Base-by-base conservation (phyloP, 2,888 invertebrate species). In the Danaus chrysippus region DNA sequence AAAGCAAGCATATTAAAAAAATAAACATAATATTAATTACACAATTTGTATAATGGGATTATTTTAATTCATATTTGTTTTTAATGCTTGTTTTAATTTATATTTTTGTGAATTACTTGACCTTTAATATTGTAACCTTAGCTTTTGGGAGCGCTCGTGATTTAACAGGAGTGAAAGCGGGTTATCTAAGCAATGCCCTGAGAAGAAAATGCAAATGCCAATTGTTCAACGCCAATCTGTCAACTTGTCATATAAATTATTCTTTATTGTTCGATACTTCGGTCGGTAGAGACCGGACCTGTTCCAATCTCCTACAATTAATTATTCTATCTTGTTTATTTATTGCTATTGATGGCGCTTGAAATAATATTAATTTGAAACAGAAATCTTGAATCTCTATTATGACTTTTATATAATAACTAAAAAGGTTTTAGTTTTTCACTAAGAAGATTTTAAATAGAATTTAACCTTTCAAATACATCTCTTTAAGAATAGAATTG, bases 101-200 rank as follows among this genome's bases (percentile, higher is more conserved):
- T 11, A 12, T 41, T 12, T n/a, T 3, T 42, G 10, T 52, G 8
- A 15, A 43, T 41, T 10, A 41, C 0, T 9, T 46, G 41, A 55
- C 12, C 34, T 54, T 63, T 57, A 60, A 69, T 43, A 58, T 58
- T 59, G 56, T 44, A 60, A 49, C 64, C 66, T 63, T 63, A 62
- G 58, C 46, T 46, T 46, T 46, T 56, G 43, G 42, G 56, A 63
- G 62, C 56, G 53, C 64, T 68, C 73, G 72, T 73, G 73, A 73
- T 72, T 71, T 73, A 73, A 71, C 69, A 70, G 65, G 67, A 70
- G 74, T 74, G 74, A 74, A 74, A 74, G 73, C 70, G 49, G 62
- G 62, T 74, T 74, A 73, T 71, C 69, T 71, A 73, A 73, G 68
- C 70, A 68, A 69, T 70, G 70, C 62, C 68, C 68, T 56, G 64